phyloP scores from a whole-genome alignment of 2,888 invertebrate species.

The Caenorhabditis becei region DNA sequence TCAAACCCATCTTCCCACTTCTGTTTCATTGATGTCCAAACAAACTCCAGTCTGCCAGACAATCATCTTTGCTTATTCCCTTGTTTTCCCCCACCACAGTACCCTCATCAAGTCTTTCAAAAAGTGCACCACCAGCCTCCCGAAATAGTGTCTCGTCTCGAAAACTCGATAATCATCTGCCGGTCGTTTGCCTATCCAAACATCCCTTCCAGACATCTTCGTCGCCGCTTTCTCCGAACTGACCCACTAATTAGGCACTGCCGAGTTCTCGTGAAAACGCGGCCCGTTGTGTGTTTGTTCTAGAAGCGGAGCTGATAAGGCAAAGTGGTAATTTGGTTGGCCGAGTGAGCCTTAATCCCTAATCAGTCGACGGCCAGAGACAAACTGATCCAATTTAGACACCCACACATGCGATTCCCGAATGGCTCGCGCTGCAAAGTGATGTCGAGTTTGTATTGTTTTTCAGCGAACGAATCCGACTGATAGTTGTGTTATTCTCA shows the following conservation, averaged over 20 bases:
- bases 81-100: neutral
- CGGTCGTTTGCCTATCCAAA: slow-evolving; percentile 16
- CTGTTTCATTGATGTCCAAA: neutral
- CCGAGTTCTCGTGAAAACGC: no score
- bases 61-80: neutral
- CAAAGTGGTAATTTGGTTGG: slow-evolving; percentile 2
- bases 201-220: slow-evolving; percentile 1
- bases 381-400: slow-evolving; percentile 1
- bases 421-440: neutral
- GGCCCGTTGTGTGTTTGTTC: neutral
- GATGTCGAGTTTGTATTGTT: neutral
- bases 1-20: no score
- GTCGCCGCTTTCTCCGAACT: neutral
- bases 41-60: neutral
- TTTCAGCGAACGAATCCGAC: no score
- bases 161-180: slow-evolving; percentile 15
- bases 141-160: slow-evolving; percentile 7
- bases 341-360: neutral
- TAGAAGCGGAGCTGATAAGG: neutral
- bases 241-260: neutral
- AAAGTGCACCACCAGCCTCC: neutral
- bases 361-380: neutral
- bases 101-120: neutral
- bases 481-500: no score
- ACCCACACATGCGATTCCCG: neutral